A percentile compares a stretch with the other conserved stretches of the same genome.
These are phyloP conservation scores for Osmoderma eremita DNA, from an alignment of 2,888 invertebrate genomes.

Conservation along the genomic window DNA sequence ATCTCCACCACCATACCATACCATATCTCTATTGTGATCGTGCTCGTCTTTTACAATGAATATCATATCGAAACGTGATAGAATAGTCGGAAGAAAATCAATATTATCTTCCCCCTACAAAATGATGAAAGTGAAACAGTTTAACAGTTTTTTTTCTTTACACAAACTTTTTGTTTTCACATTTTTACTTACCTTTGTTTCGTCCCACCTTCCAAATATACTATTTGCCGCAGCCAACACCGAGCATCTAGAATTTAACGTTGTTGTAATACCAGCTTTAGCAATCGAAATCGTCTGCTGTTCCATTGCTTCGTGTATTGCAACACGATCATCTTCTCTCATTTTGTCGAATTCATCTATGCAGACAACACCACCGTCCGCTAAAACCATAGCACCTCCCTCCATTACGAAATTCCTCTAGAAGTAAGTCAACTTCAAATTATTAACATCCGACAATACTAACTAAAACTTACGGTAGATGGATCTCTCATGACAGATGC, in stretches of 20 bases:
- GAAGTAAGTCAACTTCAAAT: conserved; percentile 45
- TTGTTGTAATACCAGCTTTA: conserved; percentile 99
- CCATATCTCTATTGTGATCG: conserved; percentile 86
- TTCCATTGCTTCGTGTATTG: conserved; percentile 99
- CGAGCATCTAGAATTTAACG: conserved; percentile 96
- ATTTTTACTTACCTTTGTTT: conserved; percentile 73
- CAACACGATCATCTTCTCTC: conserved; percentile 98
- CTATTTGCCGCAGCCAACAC: conserved; percentile 99
- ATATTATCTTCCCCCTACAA: conserved; percentile 91
- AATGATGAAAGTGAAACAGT: too few species aligned
- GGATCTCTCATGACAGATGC: conserved; percentile 97
- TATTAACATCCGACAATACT: background rate
- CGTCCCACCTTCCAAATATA: conserved; percentile 98
- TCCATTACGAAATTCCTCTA: conserved; percentile 97
- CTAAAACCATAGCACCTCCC: conserved; percentile 99
- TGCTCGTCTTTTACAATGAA: conserved; percentile 99
- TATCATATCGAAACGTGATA: conserved; percentile 99
- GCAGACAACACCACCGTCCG: conserved; percentile 99
- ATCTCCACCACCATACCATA: conserved; percentile 56
- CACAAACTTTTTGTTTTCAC: too few species aligned
- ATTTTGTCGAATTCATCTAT: conserved; percentile 99
- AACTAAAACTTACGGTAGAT: conserved; percentile 73
- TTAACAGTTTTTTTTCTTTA: too few species aligned
- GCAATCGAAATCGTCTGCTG: conserved; percentile 99
- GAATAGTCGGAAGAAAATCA: conserved; percentile 99